Conservation (phyloP, 1,140 invertebrate species). For the Cotesia glomerata region DNA sequence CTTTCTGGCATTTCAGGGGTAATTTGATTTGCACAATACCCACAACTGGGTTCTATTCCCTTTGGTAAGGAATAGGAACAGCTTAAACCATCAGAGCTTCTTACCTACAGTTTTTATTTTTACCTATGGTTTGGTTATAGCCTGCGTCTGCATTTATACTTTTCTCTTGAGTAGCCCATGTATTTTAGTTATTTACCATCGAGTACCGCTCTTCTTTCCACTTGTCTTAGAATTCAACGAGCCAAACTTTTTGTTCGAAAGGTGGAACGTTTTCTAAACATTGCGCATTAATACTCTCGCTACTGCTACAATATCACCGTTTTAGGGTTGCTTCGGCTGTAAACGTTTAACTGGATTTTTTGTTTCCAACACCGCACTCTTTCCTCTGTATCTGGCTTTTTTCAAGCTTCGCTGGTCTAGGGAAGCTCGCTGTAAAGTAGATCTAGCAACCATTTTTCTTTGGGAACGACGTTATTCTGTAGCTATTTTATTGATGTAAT, state of each 20-base stretch:
- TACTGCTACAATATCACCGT: background rate
- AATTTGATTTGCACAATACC: slow-evolving; percentile 50
- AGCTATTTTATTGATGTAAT: too few species aligned
- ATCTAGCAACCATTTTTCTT: too few species aligned
- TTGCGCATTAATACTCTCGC: background rate
- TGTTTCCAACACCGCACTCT: too few species aligned
- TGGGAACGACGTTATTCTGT: too few species aligned
- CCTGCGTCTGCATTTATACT: slow-evolving; percentile 14
- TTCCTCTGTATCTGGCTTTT: background rate
- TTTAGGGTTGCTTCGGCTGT: background rate
- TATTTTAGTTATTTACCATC: slow-evolving; percentile 31
- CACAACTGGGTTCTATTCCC: background rate
- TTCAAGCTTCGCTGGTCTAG: too few species aligned
- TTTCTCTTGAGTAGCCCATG: slow-evolving; percentile 38
- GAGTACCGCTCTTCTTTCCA: slow-evolving; percentile 11
- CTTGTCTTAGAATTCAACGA: slow-evolving; percentile 28
- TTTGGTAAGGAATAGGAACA: slow-evolving; percentile 30
- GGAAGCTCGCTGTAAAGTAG: too few species aligned
- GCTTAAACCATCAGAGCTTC: slow-evolving; percentile 32
- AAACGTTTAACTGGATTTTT: too few species aligned
- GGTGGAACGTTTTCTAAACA: slow-evolving; percentile 12
- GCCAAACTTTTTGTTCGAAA: slow-evolving; percentile 13
- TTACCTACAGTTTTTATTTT: too few species aligned
- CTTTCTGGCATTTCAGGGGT: slow-evolving; percentile 51
- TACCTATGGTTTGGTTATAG: background rate